Evolutionary conservation across 2,888 invertebrate genomes (phyloP).

Genomic region (Digitonthophagus gazella): DNA sequence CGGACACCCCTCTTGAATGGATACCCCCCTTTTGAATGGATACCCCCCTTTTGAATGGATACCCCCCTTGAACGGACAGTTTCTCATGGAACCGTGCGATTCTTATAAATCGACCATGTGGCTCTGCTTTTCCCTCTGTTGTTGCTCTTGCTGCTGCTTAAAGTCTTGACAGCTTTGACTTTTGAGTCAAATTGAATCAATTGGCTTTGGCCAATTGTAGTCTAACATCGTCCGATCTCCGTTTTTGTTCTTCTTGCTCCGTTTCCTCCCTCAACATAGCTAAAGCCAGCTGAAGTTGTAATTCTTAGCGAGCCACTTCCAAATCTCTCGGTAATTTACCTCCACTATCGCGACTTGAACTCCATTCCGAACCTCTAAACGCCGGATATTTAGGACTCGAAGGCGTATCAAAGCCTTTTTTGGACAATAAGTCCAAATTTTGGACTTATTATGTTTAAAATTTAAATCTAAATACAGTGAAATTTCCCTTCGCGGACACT

Average conservation of each 20-base stretch:
- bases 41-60: too few relatives aligned
- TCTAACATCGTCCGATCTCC: constrained; percentile 93
- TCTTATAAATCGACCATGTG: constrained; percentile 79
- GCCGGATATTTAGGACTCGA: constrained; percentile 65
- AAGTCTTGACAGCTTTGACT: constrained; percentile 94
- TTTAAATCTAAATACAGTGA: too few relatives aligned
- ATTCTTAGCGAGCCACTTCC: constrained; percentile 93
- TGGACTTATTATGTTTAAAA: too few relatives aligned
- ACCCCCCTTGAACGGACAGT: too few relatives aligned
- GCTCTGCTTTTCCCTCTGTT: constrained; percentile 5
- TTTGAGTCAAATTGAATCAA: constrained; percentile 80
- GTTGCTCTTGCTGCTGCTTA: constrained; percentile 53
- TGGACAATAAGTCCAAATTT: too few relatives aligned
- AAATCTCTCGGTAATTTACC: constrained; percentile 62
- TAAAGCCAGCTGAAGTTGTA: constrained; percentile 95
- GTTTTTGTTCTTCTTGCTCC: constrained; percentile 91
- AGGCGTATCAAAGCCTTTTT: constrained; percentile 68
- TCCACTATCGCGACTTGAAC: constrained; percentile 40
- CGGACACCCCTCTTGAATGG: too few relatives aligned
- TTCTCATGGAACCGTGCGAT: too few relatives aligned
- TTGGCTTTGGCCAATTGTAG: constrained; percentile 96
- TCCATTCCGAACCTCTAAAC: constrained; percentile 49
- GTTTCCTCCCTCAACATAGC: constrained; percentile 99
- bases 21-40: too few relatives aligned
- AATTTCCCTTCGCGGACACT: too few relatives aligned